A percentile compares a stretch with the other conserved stretches of the same genome.
Evolutionary conservation across 2,113 vertebrate species (phyloP).

Genomic region (Catharus bicknelli): DNA sequence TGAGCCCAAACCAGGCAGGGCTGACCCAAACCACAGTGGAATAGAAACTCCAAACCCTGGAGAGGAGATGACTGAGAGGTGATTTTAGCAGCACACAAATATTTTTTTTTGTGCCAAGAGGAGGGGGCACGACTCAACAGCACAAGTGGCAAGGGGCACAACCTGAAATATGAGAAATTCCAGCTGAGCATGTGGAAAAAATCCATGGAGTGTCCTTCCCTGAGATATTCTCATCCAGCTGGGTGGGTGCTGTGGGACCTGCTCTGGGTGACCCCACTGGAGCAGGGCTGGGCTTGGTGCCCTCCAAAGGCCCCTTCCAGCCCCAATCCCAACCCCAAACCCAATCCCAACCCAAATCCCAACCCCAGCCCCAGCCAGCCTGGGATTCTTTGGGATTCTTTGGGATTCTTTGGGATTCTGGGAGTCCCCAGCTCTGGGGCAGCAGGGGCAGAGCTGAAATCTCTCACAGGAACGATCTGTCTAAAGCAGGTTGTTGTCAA

Average conservation of each 20-base stretch:
- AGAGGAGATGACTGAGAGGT: accelerated
- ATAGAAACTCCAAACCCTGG: accelerated
- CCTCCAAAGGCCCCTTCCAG: not conserved
- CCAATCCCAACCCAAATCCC: not conserved
- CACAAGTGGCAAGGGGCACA: not conserved
- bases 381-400: too few species aligned
- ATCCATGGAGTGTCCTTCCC: not conserved
- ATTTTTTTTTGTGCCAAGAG: not conserved
- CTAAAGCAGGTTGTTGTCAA: not conserved
- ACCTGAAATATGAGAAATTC: accelerated
- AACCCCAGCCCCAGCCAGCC: accelerated
- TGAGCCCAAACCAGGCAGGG: too few species aligned
- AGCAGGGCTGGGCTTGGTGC: accelerated
- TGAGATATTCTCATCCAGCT: not conserved
- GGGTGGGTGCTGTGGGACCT: not conserved
- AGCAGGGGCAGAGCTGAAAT: not conserved
- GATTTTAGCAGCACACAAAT: not conserved
- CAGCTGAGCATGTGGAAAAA: accelerated
- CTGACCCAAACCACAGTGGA: too few species aligned
- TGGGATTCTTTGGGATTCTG: not conserved
- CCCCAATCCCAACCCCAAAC: not conserved
- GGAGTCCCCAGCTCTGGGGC: not conserved
- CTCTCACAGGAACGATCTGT: accelerated
- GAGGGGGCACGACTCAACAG: too few species aligned
- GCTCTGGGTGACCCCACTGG: not conserved